Evolutionary conservation across 2,113 vertebrate species (phyloP).

Genomic region (Synodontis membranacea): DNA sequence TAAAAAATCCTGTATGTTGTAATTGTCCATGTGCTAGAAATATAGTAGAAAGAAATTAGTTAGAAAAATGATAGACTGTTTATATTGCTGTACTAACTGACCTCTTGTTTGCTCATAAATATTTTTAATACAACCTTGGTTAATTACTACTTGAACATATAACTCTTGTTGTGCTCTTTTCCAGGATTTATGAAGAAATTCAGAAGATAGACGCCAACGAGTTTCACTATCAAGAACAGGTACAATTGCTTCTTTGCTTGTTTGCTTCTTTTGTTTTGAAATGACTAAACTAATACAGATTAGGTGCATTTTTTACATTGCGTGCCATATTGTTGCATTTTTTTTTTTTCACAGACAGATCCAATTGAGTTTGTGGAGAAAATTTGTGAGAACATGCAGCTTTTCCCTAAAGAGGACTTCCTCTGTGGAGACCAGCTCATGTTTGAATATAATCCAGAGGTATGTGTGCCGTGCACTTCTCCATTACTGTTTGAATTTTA

Average conservation of each 20-base stretch:
- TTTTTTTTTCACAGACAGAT: constrained; percentile 87
- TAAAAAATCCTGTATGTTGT: neutral
- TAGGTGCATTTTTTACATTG: neutral
- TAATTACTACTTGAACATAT: neutral
- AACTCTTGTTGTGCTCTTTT: neutral
- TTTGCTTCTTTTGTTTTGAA: neutral
- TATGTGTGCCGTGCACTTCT: constrained; percentile 49
- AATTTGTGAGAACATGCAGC: constrained; percentile 96
- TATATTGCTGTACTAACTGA: neutral
- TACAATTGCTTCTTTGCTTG: constrained; percentile 54
- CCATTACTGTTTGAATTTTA: neutral
- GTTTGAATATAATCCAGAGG: constrained; percentile 88
- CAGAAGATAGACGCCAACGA: constrained; percentile 96
- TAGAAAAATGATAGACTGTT: neutral
- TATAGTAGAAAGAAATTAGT: neutral
- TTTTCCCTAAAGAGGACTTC: constrained; percentile 89
- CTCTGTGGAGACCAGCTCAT: constrained; percentile 95
- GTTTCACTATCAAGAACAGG: constrained; percentile 96
- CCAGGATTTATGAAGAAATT: constrained; percentile 94
- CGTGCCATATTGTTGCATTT: neutral
- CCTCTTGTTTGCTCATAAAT: neutral
- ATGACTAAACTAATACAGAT: neutral
- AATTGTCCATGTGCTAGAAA: neutral
- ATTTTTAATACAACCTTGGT: neutral
- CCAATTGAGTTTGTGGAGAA: constrained; percentile 93